Evolutionary conservation across 2,888 invertebrate species (phyloP).

Genomic region (Stomorhina lunata): DNA sequence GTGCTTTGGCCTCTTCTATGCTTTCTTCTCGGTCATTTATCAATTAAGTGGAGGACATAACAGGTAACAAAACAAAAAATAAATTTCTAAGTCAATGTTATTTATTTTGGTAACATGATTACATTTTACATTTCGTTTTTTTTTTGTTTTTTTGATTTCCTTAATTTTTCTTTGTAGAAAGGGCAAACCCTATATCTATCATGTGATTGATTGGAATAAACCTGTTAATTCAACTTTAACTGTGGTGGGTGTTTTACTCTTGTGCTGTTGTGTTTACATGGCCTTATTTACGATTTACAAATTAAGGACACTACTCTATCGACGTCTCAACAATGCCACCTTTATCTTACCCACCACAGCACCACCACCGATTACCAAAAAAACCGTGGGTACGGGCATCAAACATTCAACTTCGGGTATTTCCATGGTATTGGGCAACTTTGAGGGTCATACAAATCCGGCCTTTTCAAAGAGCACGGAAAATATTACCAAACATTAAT

Average conservation of each 20-base stretch:
- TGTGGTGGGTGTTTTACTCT: slow-evolving; percentile 73
- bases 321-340: slow-evolving; percentile 70
- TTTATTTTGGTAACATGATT: not conserved
- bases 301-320: slow-evolving; percentile 74
- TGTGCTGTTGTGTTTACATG: slow-evolving; percentile 75
- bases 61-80: slow-evolving; percentile 74
- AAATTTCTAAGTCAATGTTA: not conserved
- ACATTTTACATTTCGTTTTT: not conserved
- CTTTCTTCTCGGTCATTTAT: slow-evolving; percentile 83
- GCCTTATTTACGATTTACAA: slow-evolving; percentile 77
- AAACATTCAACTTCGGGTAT: slow-evolving; percentile 76
- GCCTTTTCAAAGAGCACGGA: slow-evolving; percentile 71
- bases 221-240: slow-evolving; percentile 80
- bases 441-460: slow-evolving; percentile 75
- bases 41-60: slow-evolving; percentile 84
- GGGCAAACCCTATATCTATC: slow-evolving; percentile 86
- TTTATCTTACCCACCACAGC: slow-evolving; percentile 73
- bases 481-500: slow-evolving; percentile 62
- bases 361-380: slow-evolving; percentile 45
- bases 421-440: slow-evolving; percentile 78
- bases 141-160: not conserved
- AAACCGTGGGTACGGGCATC: slow-evolving; percentile 69
- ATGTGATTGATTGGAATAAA: slow-evolving; percentile 87
- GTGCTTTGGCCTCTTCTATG: slow-evolving; percentile 82
- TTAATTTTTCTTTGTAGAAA: slow-evolving; percentile 77